Evolutionary conservation across 2,888 invertebrate genomes (phyloP).

Genomic region (Drosophila testacea): DNA sequence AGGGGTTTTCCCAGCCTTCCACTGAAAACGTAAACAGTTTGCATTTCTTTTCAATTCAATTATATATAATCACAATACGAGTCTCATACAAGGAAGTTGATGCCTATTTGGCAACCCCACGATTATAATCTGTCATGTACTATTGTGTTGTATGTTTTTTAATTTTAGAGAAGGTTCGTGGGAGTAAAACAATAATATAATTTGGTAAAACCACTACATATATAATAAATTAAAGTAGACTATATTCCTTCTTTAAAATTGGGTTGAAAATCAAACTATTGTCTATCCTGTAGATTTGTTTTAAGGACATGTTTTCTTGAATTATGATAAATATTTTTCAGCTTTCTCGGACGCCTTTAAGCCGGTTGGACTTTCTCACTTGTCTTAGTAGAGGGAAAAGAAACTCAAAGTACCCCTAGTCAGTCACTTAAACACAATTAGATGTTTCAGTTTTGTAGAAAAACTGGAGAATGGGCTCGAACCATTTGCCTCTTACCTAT

Average conservation of each 20-base stretch:
- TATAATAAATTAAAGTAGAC: no score
- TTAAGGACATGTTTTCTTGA: neutral
- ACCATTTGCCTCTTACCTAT: constrained; percentile 14
- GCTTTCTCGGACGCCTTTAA: neutral
- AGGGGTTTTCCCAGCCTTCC: constrained; percentile 25
- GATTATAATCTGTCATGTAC: neutral
- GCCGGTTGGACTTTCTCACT: neutral
- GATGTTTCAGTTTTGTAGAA: constrained; percentile 11
- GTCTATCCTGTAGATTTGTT: no score
- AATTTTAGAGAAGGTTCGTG: neutral
- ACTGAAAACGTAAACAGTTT: constrained; percentile 37
- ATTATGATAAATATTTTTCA: no score
- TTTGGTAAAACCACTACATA: no score
- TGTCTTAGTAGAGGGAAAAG: neutral
- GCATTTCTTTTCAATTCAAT: constrained; percentile 22
- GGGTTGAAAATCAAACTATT: no score
- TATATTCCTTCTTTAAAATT: no score
- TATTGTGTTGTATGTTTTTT: neutral
- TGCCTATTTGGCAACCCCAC: neutral
- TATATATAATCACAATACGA: constrained; percentile 17
- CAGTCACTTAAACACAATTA: constrained; percentile 19
- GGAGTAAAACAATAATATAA: neutral
- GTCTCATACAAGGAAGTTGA: neutral
- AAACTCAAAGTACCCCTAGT: neutral
- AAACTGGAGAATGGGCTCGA: constrained; percentile 5